A percentile compares a stretch with the other conserved stretches of the same genome.
Conservation (phyloP, 2,113 vertebrate genomes). For the Uria lomvia region DNA sequence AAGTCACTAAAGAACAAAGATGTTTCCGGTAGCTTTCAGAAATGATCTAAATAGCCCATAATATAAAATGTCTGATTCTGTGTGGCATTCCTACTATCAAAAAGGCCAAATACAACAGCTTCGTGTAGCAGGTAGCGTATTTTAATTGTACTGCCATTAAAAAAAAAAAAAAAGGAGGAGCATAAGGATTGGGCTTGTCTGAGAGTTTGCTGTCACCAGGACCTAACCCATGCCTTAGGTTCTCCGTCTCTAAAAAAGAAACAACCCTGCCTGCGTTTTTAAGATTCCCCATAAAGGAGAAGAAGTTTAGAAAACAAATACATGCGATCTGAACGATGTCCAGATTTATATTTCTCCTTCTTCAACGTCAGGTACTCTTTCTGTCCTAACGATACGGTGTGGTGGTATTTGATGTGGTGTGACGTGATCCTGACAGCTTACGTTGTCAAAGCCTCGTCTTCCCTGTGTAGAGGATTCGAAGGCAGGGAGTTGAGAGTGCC, state of each 20-base stretch:
- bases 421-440: neutral
- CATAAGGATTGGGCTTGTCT: neutral
- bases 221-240: neutral
- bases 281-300: neutral
- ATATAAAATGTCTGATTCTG: neutral
- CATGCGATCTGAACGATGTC: neutral
- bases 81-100: neutral
- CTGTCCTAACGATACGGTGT: neutral
- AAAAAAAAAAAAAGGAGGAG: neutral
- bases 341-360: neutral
- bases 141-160: neutral
- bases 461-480: neutral
- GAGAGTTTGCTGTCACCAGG: neutral
- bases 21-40: neutral
- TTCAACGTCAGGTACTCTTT: neutral
- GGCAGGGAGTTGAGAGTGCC: neutral
- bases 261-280: fast-evolving
- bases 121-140: neutral
- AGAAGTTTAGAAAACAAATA: neutral
- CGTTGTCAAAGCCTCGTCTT: neutral
- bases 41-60: neutral
- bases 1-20: neutral
- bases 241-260: neutral
- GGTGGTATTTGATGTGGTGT: neutral
- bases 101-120: neutral